A percentile compares a stretch with the other conserved stretches of the same genome.
phyloP scores from a whole-genome alignment of 1,140 invertebrate genomes.

The Babylonia areolata region DNA sequence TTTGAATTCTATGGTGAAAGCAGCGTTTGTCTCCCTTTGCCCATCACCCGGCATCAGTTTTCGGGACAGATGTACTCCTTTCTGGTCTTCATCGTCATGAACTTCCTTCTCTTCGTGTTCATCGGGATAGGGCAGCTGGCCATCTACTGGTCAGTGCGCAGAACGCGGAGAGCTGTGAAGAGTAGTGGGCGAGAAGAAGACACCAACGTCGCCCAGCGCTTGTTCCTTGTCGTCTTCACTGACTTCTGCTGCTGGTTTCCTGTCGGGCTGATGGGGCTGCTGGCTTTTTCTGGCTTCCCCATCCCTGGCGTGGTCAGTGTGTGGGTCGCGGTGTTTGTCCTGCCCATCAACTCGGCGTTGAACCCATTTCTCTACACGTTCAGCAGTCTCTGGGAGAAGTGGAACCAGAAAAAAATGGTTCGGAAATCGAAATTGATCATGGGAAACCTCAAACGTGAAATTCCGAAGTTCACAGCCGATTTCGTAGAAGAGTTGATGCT shows the following conservation, averaged over 20 bases:
- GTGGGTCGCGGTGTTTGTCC: constrained; percentile 52
- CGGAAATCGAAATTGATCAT: background rate
- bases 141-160: constrained; percentile 18
- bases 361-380: constrained; percentile 43
- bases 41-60: constrained; percentile 33
- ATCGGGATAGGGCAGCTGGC: constrained; percentile 46
- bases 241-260: constrained; percentile 47
- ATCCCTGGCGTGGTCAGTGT: constrained; percentile 55
- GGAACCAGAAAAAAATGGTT: background rate
- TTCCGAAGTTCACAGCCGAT: background rate
- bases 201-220: constrained; percentile 39
- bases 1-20: constrained; percentile 52
- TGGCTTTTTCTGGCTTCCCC: constrained; percentile 39
- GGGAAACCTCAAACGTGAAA: background rate
- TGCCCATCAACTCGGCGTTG: constrained; percentile 55
- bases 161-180: background rate
- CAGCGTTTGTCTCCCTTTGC: constrained; percentile 50
- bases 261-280: constrained; percentile 38
- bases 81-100: constrained; percentile 51
- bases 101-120: constrained; percentile 46
- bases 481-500: background rate
- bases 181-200: constrained; percentile 31
- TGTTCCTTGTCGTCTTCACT: constrained; percentile 45
- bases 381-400: background rate
- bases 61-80: constrained; percentile 50